Percentiles rank a stretch among this genome's conserved stretches.
Conservation (phyloP, 2,888 invertebrate genomes). For the Calliopum simillimum region DNA sequence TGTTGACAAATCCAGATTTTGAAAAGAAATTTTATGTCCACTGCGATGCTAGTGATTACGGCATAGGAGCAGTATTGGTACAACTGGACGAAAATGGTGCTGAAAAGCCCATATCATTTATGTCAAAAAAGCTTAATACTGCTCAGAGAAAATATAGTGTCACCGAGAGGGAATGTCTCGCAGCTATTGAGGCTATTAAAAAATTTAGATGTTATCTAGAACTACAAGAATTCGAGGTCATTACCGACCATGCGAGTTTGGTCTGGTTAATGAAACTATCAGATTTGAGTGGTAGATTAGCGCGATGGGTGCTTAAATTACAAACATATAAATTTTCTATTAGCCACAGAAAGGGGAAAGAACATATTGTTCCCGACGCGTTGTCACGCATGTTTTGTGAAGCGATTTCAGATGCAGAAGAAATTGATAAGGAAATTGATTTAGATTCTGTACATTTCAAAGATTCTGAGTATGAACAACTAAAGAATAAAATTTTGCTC, state of each 20-base stretch:
- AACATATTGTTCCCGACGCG: constrained; percentile 48
- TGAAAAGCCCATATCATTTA: constrained; percentile 25
- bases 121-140: constrained; percentile 25
- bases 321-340: too few species aligned
- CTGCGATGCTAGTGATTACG: constrained; percentile 32
- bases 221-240: too few species aligned
- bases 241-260: too few species aligned
- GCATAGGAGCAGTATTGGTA: constrained; percentile 21
- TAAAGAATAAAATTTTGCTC: background rate
- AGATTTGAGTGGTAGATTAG: too few species aligned
- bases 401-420: background rate
- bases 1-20: too few species aligned
- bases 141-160: constrained; percentile 27
- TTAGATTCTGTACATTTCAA: constrained; percentile 9
- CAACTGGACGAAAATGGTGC: constrained; percentile 10
- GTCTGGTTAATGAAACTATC: too few species aligned
- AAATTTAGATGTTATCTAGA: too few species aligned
- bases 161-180: constrained; percentile 32
- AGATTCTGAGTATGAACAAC: background rate
- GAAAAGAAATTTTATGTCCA: too few species aligned
- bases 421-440: background rate
- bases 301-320: too few species aligned
- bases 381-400: constrained; percentile 39
- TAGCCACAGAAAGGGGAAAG: constrained; percentile 45
- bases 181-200: constrained; percentile 25